These are phyloP conservation scores for Prosapia bicincta DNA, from an alignment of 2,888 invertebrate genomes.

Conservation along the genomic window DNA sequence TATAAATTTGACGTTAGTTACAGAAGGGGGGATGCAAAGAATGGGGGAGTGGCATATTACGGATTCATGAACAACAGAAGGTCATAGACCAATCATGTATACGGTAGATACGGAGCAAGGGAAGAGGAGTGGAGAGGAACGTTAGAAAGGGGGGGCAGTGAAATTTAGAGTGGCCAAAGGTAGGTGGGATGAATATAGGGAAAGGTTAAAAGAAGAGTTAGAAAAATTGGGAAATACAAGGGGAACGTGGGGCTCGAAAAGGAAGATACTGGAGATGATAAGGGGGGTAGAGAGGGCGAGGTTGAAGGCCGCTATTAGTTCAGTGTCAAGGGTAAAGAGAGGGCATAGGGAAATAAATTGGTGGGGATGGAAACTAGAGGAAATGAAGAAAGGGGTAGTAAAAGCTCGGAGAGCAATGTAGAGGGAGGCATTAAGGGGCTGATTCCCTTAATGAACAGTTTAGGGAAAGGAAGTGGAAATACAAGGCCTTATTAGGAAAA, in stretches of 20 bases:
- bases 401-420: neutral
- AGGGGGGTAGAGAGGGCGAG: neutral
- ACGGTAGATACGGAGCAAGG: no score
- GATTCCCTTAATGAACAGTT: neutral
- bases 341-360: neutral
- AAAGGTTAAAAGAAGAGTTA: neutral
- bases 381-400: neutral
- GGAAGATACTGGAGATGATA: no score
- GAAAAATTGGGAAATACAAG: neutral
- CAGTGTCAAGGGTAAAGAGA: neutral
- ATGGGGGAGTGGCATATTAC: no score
- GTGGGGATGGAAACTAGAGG: neutral
- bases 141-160: no score
- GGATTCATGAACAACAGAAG: no score
- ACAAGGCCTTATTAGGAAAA: neutral
- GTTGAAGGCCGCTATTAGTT: neutral
- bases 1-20: no score
- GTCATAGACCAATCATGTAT: no score
- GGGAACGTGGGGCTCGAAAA: no score
- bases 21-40: no score
- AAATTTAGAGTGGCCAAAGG: no score
- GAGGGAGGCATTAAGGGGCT: neutral
- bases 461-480: neutral
- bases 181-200: neutral
- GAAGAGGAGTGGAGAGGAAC: no score